Evolutionary conservation across 2,113 vertebrate species (phyloP).

Genomic region (Xiphorhynchus elegans): DNA sequence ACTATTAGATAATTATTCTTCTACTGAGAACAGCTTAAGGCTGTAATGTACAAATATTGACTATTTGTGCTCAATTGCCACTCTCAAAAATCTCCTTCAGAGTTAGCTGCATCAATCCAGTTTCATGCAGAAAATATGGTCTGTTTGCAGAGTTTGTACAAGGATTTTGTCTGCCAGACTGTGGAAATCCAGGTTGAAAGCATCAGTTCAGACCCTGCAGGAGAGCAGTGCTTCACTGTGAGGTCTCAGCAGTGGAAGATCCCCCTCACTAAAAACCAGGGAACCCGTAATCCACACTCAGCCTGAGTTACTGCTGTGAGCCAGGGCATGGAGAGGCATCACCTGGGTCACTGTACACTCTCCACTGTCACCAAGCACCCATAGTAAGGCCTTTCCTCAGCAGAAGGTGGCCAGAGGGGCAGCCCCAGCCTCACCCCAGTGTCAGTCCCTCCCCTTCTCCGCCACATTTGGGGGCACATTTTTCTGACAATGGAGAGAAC

Average conservation of each 20-base stretch:
- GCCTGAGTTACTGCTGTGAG: background rate
- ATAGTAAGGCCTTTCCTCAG: background rate
- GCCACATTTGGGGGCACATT: background rate
- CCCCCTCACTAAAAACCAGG: background rate
- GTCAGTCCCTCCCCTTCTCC: background rate
- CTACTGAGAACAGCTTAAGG: background rate
- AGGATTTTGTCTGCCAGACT: background rate
- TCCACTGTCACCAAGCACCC: background rate
- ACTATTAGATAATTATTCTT: conserved; percentile 39
- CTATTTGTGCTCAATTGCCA: background rate
- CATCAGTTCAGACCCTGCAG: background rate
- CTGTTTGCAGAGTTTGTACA: background rate
- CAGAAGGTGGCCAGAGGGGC: background rate
- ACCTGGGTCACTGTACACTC: background rate
- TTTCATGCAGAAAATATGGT: background rate
- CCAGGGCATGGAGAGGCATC: background rate
- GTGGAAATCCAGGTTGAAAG: background rate
- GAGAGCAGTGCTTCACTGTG: background rate
- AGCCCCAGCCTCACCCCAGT: background rate
- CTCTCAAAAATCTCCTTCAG: background rate
- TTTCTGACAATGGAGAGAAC: background rate
- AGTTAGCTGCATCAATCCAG: background rate
- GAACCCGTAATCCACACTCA: rapidly evolving
- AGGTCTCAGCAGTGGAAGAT: background rate
- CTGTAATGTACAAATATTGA: conserved; percentile 34